A percentile compares a stretch with the other conserved stretches of the same genome.
phyloP scores from a whole-genome alignment of 2,113 vertebrate species.

The Petroica traversi region DNA sequence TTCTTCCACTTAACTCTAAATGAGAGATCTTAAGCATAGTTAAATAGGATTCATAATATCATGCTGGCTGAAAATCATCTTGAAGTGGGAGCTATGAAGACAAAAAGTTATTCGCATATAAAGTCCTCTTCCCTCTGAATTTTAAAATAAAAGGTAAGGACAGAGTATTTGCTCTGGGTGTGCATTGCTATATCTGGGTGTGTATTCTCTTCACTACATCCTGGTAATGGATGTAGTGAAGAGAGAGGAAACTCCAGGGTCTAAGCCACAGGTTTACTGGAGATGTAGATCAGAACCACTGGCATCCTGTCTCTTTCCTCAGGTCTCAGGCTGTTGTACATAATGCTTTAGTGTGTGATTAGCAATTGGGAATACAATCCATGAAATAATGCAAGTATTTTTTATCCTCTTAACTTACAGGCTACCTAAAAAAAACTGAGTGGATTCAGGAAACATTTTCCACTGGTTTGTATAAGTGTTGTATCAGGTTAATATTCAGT shows the following conservation, averaged over 20 bases:
- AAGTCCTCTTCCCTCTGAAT: not conserved
- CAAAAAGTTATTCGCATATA: conserved; percentile 27
- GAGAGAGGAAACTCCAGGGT: not conserved
- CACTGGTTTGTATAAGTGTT: not conserved
- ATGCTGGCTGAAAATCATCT: conserved; percentile 63
- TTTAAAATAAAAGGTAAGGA: not conserved
- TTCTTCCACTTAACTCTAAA: conserved; percentile 79
- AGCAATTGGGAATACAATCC: not conserved
- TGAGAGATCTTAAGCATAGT: conserved; percentile 78
- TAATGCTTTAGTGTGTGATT: not conserved
- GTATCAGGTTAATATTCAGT: not conserved
- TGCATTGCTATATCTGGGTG: not conserved
- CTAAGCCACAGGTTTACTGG: not conserved
- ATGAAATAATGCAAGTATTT: not conserved
- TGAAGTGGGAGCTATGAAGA: conserved; percentile 58
- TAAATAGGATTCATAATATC: conserved; percentile 75
- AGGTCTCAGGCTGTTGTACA: not conserved
- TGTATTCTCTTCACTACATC: too few species aligned
- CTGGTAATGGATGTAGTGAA: not conserved
- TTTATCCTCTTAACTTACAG: not conserved
- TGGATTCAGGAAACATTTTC: not conserved
- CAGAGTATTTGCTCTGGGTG: not conserved
- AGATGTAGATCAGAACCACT: not conserved
- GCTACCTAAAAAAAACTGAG: not conserved
- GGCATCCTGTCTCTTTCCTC: not conserved